phyloP scores from a whole-genome alignment of 2,113 vertebrate genomes.

The Rhizomys pruinosus region DNA sequence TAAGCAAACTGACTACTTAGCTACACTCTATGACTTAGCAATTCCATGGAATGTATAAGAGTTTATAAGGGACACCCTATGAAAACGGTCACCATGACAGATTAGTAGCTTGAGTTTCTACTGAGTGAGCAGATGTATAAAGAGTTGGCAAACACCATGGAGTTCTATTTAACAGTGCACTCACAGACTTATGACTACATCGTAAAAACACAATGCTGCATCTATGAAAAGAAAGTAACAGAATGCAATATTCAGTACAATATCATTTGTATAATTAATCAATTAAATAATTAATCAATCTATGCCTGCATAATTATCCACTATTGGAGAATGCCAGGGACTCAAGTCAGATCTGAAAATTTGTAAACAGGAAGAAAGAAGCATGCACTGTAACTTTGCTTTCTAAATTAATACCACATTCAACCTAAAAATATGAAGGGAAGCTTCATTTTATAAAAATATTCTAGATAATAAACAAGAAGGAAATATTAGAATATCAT shows the following conservation, averaged over 20 bases:
- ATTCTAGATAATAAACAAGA: constrained; percentile 23
- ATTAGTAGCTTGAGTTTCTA: not conserved
- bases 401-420: not conserved
- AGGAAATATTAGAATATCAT: not conserved
- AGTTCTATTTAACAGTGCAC: not conserved
- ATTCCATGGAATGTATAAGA: not conserved
- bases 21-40: not conserved
- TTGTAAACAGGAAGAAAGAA: constrained; percentile 24
- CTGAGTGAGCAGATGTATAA: not conserved
- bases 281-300: not conserved
- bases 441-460: not conserved
- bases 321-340: not conserved
- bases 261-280: constrained; percentile 11
- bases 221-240: constrained; percentile 33
- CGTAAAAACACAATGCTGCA: not conserved
- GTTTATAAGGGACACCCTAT: not conserved
- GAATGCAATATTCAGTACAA: not conserved
- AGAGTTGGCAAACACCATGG: not conserved
- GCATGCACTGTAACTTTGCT: constrained; percentile 8
- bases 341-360: constrained; percentile 11
- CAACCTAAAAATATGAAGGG: constrained; percentile 12
- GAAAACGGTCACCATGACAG: not conserved
- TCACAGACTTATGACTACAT: not conserved
- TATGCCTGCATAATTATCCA: not conserved
- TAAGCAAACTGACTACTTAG: not conserved